Conservation (phyloP, 2,888 invertebrate species). For the Amphipyra berbera region DNA sequence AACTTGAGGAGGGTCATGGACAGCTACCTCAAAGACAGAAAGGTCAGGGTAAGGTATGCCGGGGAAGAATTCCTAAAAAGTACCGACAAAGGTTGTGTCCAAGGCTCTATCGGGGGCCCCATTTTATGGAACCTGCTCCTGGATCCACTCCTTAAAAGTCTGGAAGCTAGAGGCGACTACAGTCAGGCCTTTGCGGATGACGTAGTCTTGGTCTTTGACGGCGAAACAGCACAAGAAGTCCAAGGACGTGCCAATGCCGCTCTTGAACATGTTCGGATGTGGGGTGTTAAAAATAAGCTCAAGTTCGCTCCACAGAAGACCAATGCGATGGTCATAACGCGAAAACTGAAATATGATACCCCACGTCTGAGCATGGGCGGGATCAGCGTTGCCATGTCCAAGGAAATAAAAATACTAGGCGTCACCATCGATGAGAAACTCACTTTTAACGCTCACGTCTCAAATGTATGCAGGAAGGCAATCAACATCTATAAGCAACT, state of each 20-base stretch:
- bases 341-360: no score
- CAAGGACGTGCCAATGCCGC: not conserved
- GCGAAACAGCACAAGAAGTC: not conserved
- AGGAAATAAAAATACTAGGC: no score
- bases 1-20: constrained; percentile 1
- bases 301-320: not conserved
- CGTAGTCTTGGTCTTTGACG: not conserved
- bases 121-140: not conserved
- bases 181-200: constrained; percentile 2
- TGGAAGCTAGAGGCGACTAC: not conserved
- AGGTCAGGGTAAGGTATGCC: not conserved
- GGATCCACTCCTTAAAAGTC: not conserved
- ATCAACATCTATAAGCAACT: no score
- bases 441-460: no score
- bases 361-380: no score
- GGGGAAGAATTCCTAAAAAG: not conserved
- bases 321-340: not conserved
- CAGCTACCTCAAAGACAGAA: not conserved
- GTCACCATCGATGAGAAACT: no score
- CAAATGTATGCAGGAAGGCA: no score
- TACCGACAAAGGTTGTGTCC: not conserved
- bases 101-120: constrained; percentile 5
- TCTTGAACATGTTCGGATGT: not conserved
- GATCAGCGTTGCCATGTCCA: no score
- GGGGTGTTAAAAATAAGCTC: constrained; percentile 4